Percentiles rank a stretch among this genome's conserved stretches.
Evolutionary conservation across 2,113 vertebrate genomes (phyloP).

Genomic region (Puntigrus tetrazona): DNA sequence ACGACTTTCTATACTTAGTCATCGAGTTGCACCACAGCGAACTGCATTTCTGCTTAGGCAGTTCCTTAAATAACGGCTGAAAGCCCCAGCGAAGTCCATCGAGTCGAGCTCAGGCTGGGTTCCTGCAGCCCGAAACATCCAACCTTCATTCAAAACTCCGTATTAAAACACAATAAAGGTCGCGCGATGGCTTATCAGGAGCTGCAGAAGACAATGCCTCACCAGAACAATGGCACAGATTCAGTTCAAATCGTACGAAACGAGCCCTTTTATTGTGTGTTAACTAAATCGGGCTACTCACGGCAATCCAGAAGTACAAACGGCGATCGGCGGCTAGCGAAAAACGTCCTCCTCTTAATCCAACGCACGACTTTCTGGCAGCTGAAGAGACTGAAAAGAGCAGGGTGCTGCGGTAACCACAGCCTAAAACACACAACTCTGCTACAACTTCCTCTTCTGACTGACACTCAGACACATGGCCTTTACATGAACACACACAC

Average conservation of each 20-base stretch:
- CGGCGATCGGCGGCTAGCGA: background rate
- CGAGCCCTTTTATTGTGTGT: background rate
- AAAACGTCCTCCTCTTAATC: background rate
- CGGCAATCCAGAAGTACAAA: background rate
- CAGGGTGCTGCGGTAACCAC: background rate
- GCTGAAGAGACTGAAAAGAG: background rate
- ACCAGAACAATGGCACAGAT: background rate
- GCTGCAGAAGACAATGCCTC: background rate
- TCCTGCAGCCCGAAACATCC: background rate
- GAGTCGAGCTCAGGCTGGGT: background rate
- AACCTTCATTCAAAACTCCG: background rate
- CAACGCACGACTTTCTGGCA: background rate
- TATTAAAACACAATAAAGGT: background rate
- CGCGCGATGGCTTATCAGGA: background rate
- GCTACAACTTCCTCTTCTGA: slow-evolving; percentile 24
- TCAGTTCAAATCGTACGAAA: background rate
- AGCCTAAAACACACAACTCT: slow-evolving; percentile 10
- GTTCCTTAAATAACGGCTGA: slow-evolving; percentile 31
- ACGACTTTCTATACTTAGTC: background rate
- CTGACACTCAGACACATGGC: background rate
- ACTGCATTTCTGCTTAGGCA: slow-evolving; percentile 16
- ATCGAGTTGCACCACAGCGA: background rate
- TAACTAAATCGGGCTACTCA: background rate
- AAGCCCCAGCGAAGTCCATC: background rate
- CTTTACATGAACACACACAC: background rate